A percentile compares a stretch with the other conserved stretches of the same genome.
These are phyloP conservation scores for Lycia hirtaria DNA, from an alignment of 2,888 invertebrate species.

Conservation along the genomic window DNA sequence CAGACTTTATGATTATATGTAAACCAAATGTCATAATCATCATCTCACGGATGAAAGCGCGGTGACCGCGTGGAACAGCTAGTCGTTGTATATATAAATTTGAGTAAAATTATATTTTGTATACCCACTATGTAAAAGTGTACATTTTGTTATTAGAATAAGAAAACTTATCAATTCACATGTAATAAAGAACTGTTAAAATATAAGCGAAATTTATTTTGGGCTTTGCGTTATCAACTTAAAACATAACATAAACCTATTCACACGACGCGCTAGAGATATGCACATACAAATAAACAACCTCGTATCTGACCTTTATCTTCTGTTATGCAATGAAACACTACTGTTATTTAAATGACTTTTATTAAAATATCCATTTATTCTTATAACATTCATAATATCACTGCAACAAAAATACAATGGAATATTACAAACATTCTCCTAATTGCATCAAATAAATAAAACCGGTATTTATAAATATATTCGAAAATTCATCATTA, in stretches of 20 bases:
- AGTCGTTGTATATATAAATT: too few relatives aligned
- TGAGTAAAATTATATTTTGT: too few relatives aligned
- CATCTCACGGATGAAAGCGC: too few relatives aligned
- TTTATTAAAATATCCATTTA: constrained; percentile 86
- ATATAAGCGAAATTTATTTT: too few relatives aligned
- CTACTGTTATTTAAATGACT: constrained; percentile 79
- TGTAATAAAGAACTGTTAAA: too few relatives aligned
- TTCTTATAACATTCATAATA: constrained; percentile 86
- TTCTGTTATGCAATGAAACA: constrained; percentile 55
- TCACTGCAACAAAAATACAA: constrained; percentile 86
- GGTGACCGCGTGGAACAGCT: too few relatives aligned
- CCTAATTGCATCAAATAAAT: constrained; percentile 71
- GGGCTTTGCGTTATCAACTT: neutral
- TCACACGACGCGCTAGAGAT: neutral
- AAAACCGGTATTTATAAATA: constrained; percentile 59
- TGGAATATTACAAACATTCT: constrained; percentile 83
- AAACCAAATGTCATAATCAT: too few relatives aligned
- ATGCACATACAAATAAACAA: constrained; percentile 4
- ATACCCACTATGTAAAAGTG: too few relatives aligned
- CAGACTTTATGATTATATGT: too few relatives aligned
- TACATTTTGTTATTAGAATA: too few relatives aligned
- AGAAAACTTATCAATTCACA: too few relatives aligned
- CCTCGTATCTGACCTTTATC: neutral
- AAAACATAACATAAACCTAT: constrained; percentile 2
- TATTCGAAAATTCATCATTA: constrained; percentile 48